Evolutionary conservation across 64 coral and sea anemone species (phyloP).

Genomic region (Trachythela sp.): DNA sequence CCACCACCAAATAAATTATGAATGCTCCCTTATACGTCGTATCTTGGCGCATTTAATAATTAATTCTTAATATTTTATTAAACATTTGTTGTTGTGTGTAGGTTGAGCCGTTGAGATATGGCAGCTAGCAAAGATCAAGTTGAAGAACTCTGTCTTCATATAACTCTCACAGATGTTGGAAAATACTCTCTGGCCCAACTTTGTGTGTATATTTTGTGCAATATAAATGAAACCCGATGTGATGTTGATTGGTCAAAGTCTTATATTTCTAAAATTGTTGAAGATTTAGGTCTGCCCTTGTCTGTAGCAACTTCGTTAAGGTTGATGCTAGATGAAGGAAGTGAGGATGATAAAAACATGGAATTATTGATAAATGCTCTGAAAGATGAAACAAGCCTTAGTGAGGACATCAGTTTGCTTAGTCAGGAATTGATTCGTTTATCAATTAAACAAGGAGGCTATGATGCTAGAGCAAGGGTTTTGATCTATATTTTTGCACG

Average conservation of each 20-base stretch:
- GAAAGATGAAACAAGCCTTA: not conserved
- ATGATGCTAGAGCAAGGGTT: slow-evolving; percentile 3
- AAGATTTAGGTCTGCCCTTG: not conserved
- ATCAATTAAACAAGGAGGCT: not conserved
- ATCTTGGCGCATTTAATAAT: not conserved
- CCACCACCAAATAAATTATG: not conserved
- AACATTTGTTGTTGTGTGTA: not conserved
- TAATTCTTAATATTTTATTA: not conserved
- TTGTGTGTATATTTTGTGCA: not conserved
- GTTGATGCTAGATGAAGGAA: not conserved
- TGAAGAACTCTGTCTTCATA: not conserved
- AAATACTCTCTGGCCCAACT: slow-evolving; percentile 7
- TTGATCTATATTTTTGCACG: not conserved
- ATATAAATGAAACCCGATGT: not conserved
- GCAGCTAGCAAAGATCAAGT: not conserved
- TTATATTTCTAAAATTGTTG: not conserved
- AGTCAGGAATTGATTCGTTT: not conserved
- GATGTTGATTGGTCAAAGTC: not conserved
- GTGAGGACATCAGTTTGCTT: not conserved
- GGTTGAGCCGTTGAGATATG: not conserved
- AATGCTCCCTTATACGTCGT: not conserved
- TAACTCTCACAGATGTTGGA: slow-evolving; percentile 12
- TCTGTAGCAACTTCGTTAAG: not conserved
- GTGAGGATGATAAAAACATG: not conserved
- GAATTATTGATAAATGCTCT: not conserved